Base-by-base conservation (phyloP, 2,797 vertebrate species). In the Etheostoma nigrum region DNA sequence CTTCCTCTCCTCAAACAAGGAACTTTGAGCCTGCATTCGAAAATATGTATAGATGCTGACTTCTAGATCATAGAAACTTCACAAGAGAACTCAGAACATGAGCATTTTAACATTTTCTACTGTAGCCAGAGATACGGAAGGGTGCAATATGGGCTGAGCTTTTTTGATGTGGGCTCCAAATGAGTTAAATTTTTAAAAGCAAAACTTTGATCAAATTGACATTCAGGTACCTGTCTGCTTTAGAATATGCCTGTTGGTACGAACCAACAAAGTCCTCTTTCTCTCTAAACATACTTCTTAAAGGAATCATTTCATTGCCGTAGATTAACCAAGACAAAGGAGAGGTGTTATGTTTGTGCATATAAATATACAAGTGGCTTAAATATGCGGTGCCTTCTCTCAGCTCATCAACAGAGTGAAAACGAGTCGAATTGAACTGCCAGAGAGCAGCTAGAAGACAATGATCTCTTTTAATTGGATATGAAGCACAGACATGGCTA, bases 401-500 rank as follows among this genome's bases (percentile, higher is more conserved):
- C 68, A 51, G 44, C 79, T 90, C 86, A 57, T 89, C 85, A 72
- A 81, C 68, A 60, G 76, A 67, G 81, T 83, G 58, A 85, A 91
- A 87, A 87, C 21, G 64, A 91, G 82, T 63, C 40, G 53, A 81
- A 95, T 88, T 93, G 85, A 89, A 87, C 90, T 93, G 83, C 92
- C 93, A 88, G 44, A 74, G 76, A 91, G 88, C 86, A 83, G 82
- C 77, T 72, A 81, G 91, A 88, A 90, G 90, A 90, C 87, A 86
- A 48, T 92, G 89, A 94, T 93, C 83, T 86, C 88, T 90, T 95
- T 96, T 96, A 91, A 94, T 95, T 92, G 84, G 88, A 72, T 89
- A 48, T 84, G 90, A 92, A 87, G 80, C 82, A 15, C 72, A 81
- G 76, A 87, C 87, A 77, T 86, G 57, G 80, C 88, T 82, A 57